Conservation (phyloP, 1,140 invertebrate species). For the Pseudomyrmex sp. region DNA sequence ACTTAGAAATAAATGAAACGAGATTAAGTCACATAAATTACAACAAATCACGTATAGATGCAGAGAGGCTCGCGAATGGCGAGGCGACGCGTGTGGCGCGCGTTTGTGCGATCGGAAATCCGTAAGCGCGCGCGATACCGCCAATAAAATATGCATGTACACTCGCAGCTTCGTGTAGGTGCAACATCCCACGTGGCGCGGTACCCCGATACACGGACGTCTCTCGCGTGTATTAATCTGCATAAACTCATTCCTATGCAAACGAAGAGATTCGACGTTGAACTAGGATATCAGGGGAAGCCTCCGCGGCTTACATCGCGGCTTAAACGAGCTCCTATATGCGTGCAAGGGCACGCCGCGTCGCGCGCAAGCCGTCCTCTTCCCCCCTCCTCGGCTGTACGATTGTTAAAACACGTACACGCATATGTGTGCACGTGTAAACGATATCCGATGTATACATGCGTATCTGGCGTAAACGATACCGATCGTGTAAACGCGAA, state of each 20-base stretch:
- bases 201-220: slow-evolving; percentile 69
- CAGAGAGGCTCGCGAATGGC: neutral
- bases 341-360: neutral
- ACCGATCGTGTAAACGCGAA: slow-evolving; percentile 76
- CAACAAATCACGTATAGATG: neutral
- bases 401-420: slow-evolving; percentile 39
- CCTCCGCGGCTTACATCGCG: slow-evolving; percentile 68
- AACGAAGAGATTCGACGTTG: slow-evolving; percentile 82
- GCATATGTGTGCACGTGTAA: neutral
- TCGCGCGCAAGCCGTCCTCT: slow-evolving; percentile 14
- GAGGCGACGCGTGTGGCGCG: slow-evolving; percentile 24
- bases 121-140: slow-evolving; percentile 45
- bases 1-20: slow-evolving; percentile 11
- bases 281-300: slow-evolving; percentile 76
- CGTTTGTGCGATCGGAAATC: slow-evolving; percentile 60
- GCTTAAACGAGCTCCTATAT: slow-evolving; percentile 64
- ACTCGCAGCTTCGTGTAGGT: slow-evolving; percentile 49
- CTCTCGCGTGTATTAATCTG: slow-evolving; percentile 83
- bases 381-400: neutral
- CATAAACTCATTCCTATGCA: slow-evolving; percentile 85
- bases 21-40: neutral
- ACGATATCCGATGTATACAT: too few species aligned
- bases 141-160: slow-evolving; percentile 70
- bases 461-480: slow-evolving; percentile 65
- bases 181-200: slow-evolving; percentile 65